Evolutionary conservation across 2,888 invertebrate genomes (phyloP), one percentile per base, ranked within the genome.

Genomic region (Ethmia dodecea): DNA sequence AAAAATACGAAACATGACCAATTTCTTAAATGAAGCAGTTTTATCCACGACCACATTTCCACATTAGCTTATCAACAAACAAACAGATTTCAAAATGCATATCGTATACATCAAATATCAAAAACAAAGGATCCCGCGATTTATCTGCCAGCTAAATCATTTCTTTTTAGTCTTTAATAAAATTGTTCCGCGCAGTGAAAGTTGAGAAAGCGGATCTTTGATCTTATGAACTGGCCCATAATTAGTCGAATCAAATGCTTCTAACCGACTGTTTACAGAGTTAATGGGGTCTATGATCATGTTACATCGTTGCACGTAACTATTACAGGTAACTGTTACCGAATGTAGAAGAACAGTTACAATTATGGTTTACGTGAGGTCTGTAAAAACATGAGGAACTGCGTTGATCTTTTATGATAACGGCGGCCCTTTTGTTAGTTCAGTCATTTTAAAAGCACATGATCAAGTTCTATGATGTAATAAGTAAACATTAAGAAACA

Each of bases 211-310:
- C 37, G n/a, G n/a, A n/a, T 36, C 18, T 10, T 18, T 35, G 43
- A 38, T 43, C 38, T 36, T 37, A 35, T 50, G 48, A 47, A 52
- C 51, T 45, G 33, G 43, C 42, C 53, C 53, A 49, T 49, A 45
- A 56, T 44, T 46, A 47, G 38, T 28, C 35, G 29, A 31, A 43
- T 33, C 41, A 35, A 38, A 26, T 12, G 26, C 11, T 26, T 10
- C 11, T 10, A 26, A 22, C 8, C n/a, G 22, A 22, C 22, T n/a
- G 9, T 22, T 22, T 22, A 22, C n/a, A 22, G 9, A 2, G 8
- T 22, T 22, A 9, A 3, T 22, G n/a, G 9, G 22, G 22, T 22
- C 22, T 22, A 22, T 1, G 22, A 22, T n/a, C n/a, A 22, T 22
- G 22, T 22, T 22, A 22, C 22, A 22, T n/a, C n/a, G n/a, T n/a